These are phyloP conservation scores for Mastomys coucha DNA, from an alignment of 2,113 vertebrate species.

Conservation along the genomic window DNA sequence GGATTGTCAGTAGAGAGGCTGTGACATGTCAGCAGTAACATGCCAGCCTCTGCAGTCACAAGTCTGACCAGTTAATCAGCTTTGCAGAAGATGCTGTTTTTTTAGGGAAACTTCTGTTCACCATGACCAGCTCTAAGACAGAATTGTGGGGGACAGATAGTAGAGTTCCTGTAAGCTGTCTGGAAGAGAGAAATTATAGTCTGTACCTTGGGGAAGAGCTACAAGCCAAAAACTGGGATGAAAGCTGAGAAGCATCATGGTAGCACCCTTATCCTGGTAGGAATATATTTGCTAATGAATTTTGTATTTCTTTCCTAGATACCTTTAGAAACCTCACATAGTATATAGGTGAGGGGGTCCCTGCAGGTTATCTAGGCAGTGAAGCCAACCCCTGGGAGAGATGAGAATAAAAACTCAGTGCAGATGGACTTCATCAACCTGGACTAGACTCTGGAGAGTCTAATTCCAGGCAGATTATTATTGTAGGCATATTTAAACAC, in stretches of 20 bases:
- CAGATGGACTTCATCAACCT: not conserved
- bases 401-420: not conserved
- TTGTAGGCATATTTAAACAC: not conserved
- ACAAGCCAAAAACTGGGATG: not conserved
- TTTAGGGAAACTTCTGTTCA: not conserved
- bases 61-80: not conserved
- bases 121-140: not conserved
- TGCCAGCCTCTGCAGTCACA: not conserved
- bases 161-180: not conserved
- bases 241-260: not conserved
- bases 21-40: not conserved
- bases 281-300: constrained; percentile 22
- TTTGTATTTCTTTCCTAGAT: not conserved
- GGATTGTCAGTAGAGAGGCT: not conserved
- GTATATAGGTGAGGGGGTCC: not conserved
- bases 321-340: not conserved
- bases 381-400: not conserved
- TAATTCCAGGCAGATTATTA: not conserved
- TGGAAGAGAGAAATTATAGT: not conserved
- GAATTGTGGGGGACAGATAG: not conserved
- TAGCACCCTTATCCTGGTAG: not conserved
- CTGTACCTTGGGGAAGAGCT: not conserved
- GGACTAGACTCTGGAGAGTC: not conserved
- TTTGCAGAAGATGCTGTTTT: not conserved
- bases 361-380: not conserved